phyloP scores from a whole-genome alignment of 2,888 invertebrate species.

The Drosophila stalkeri region DNA sequence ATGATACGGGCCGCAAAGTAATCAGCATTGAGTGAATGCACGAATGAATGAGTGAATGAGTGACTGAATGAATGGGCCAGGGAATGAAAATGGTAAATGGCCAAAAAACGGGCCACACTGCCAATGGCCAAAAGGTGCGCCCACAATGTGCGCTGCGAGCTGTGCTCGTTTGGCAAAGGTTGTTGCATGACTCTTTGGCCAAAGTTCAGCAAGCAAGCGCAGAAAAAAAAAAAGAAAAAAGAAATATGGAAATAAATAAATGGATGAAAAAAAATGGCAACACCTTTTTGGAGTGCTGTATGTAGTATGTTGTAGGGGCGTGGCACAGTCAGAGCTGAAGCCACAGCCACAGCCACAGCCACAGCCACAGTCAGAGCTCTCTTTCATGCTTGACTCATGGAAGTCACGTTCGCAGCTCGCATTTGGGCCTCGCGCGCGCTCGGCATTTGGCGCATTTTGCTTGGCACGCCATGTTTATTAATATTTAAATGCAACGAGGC shows the following conservation, averaged over 20 bases:
- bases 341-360: slow-evolving; percentile 3
- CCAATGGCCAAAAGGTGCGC: slow-evolving; percentile 63
- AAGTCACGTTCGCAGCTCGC: slow-evolving; percentile 67
- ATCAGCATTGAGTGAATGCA: slow-evolving; percentile 48
- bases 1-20: slow-evolving; percentile 62
- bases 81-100: slow-evolving; percentile 28
- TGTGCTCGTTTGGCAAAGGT: slow-evolving; percentile 13
- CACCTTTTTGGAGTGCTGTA: slow-evolving; percentile 21
- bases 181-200: slow-evolving; percentile 75
- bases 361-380: slow-evolving; percentile 21
- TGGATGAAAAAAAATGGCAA: slow-evolving; percentile 33
- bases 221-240: background rate
- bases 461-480: slow-evolving; percentile 80
- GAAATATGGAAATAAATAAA: slow-evolving; percentile 10
- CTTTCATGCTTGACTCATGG: slow-evolving; percentile 67
- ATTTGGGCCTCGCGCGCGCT: slow-evolving; percentile 48
- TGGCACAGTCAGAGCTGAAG: slow-evolving; percentile 4
- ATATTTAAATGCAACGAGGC: slow-evolving; percentile 81
- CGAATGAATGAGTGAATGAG: slow-evolving; percentile 32
- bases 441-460: slow-evolving; percentile 73
- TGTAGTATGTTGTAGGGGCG: slow-evolving; percentile 14
- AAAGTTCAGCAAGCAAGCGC: slow-evolving; percentile 61
- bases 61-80: slow-evolving; percentile 25
- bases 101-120: slow-evolving; percentile 33
- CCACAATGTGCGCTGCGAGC: slow-evolving; percentile 27